phyloP scores from a whole-genome alignment of 2,888 invertebrate genomes.

The Drosophila formosana region DNA sequence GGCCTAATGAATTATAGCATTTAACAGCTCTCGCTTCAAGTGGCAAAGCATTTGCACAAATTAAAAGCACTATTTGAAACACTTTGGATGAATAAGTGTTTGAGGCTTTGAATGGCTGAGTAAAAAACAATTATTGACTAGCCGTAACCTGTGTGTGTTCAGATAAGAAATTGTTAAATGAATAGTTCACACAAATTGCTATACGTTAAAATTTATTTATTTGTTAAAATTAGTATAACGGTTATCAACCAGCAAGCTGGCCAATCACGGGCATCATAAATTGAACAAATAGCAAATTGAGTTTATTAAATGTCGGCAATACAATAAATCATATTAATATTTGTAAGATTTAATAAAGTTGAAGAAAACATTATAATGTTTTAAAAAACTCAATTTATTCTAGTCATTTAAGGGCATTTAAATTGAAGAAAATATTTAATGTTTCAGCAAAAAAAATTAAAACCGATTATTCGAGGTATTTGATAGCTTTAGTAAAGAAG shows the following conservation, averaged over 20 bases:
- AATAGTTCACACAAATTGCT: slow-evolving; percentile 9
- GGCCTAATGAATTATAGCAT: slow-evolving; percentile 68
- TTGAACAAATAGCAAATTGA: slow-evolving; percentile 18
- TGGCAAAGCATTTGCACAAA: slow-evolving; percentile 38
- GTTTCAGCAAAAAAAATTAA: no score
- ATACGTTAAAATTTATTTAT: slow-evolving; percentile 1
- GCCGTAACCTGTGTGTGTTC: slow-evolving; percentile 1
- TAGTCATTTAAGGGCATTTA: no score
- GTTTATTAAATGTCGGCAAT: slow-evolving; percentile 2
- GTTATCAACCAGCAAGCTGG: slow-evolving; percentile 41
- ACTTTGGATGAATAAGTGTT: background rate
- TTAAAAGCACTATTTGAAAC: slow-evolving; percentile 26
- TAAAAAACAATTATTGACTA: background rate
- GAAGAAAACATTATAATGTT: no score
- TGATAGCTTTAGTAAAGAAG: no score
- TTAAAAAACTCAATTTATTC: no score
- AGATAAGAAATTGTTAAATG: slow-evolving; percentile 12
- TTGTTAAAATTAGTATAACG: slow-evolving; percentile 10
- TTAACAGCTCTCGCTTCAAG: slow-evolving; percentile 46
- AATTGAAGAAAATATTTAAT: no score
- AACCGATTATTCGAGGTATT: no score
- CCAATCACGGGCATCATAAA: slow-evolving; percentile 27
- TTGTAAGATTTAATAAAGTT: no score
- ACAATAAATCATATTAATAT: background rate
- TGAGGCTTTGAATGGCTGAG: slow-evolving; percentile 1